These are phyloP conservation scores for Drosophila sproati DNA, from an alignment of 1,140 invertebrate species.

Conservation along the genomic window DNA sequence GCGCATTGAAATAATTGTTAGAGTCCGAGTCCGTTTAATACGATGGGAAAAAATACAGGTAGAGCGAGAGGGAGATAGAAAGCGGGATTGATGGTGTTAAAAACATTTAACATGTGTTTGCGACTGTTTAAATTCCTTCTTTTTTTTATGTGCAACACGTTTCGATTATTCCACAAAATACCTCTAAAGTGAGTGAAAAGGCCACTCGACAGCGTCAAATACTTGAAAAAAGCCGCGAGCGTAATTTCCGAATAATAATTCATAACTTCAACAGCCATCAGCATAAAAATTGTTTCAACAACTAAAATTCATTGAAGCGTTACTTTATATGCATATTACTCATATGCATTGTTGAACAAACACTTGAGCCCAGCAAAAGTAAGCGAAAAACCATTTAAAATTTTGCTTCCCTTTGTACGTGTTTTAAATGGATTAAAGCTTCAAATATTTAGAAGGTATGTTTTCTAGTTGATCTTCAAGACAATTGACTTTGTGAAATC, in stretches of 20 bases:
- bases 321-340: conserved; percentile 59
- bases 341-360: conserved; percentile 63
- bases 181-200: conserved; percentile 42
- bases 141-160: conserved; percentile 17
- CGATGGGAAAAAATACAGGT: no score
- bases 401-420: not conserved
- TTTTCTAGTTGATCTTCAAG: no score
- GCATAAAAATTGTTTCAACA: conserved; percentile 57
- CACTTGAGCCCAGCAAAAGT: conserved; percentile 37
- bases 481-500: no score
- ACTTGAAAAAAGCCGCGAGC: conserved; percentile 53
- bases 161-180: conserved; percentile 46
- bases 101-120: conserved; percentile 35
- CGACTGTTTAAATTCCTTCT: conserved; percentile 1
- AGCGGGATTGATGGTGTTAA: not conserved
- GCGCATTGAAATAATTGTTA: conserved; percentile 45
- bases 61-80: not conserved
- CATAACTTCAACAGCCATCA: conserved; percentile 23
- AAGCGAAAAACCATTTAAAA: conserved; percentile 4
- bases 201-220: conserved; percentile 49
- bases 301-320: conserved; percentile 60
- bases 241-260: conserved; percentile 48
- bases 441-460: not conserved
- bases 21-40: conserved; percentile 2
- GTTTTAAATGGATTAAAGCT: not conserved